Evolutionary conservation across 2,113 vertebrate species (phyloP), one percentile per base, ranked within the genome.

Genomic region (Lycaon pictus): DNA sequence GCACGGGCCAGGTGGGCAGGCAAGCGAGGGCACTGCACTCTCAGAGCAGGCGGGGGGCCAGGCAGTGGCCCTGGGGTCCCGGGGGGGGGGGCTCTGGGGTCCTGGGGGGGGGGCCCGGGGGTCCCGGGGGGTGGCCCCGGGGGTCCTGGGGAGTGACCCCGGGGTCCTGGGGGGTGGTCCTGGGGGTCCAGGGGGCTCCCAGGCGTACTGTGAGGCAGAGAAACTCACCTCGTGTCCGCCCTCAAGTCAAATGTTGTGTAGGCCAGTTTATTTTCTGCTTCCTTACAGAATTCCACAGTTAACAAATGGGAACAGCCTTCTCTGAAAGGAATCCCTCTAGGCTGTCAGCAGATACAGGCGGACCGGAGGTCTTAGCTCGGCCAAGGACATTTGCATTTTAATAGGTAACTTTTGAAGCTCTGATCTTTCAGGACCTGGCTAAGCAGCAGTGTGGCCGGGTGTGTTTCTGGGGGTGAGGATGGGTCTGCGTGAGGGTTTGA

Each of bases 381-480:
- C 23, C 63, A 37, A 53, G 53, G 63, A 51, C 8, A 95, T 97
- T 96, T 96, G 88, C 93, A 95, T 97, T 97, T 98, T 97, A 97
- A 96, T 88, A 95, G 67, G 74, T 87, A 93, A 87, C 35, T 89
- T 93, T 76, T 48, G 80, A 92, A 83, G 13, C 74, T 20, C 77
- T 96, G 48, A 93, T 93, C 53, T 67, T 96, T 96, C 80, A 89
- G 35, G 69, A 74, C 48, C 29, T 48, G 56, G 17, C 23, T 88
- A 56, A n/a, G 43, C 22, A 60, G 76, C 11, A 35, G 29, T 63
- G 43, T 85, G 84, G 88, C 60, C 60, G 29, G 5, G 10, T 11
- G 19, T 35, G 9, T 67, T 96, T 93, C 13, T 22, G 32, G 51
- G 63, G 37, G 12, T 23, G 22, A 74, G 10, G 4, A 11, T 22